These are phyloP conservation scores for Siderastrea siderea DNA, from an alignment of 92 coral and sea anemone genomes.

Conservation along the genomic window DNA sequence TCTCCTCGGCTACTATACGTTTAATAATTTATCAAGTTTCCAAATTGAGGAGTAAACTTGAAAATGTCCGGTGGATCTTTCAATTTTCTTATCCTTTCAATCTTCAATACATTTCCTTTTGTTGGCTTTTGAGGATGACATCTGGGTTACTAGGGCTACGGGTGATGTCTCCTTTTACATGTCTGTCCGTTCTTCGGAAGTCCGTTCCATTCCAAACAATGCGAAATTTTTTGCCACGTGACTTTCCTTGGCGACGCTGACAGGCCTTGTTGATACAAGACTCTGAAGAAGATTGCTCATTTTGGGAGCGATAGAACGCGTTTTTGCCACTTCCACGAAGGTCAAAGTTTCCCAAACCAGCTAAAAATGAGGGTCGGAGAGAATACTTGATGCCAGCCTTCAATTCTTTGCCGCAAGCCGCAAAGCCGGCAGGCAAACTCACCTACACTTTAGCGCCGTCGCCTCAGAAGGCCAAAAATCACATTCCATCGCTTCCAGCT, in stretches of 20 bases:
- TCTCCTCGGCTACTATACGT: no score
- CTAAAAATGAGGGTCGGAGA: conserved; percentile 23
- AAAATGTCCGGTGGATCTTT: no score
- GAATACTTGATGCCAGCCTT: conserved; percentile 54
- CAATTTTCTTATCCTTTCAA: no score
- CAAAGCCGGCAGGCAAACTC: conserved; percentile 47
- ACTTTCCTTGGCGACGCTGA: conserved; percentile 43
- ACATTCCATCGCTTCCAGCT: conserved; percentile 52
- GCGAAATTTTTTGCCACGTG: conserved; percentile 8
- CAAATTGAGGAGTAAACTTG: no score
- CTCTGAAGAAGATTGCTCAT: not conserved
- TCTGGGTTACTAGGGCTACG: no score
- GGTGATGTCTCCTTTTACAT: no score
- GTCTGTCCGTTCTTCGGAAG: not conserved
- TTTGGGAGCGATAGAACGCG: not conserved
- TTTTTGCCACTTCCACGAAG: not conserved
- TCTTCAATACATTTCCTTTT: no score
- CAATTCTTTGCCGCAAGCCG: conserved; percentile 17
- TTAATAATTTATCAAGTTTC: no score
- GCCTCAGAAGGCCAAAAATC: conserved; percentile 7
- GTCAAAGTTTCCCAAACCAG: not conserved
- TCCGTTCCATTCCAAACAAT: not conserved
- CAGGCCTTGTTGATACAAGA: conserved; percentile 28
- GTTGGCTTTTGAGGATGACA: no score
- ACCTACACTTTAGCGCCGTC: conserved; percentile 62